phyloP scores from a whole-genome alignment of 2,888 invertebrate species.

The Ecliptopera silaceata region DNA sequence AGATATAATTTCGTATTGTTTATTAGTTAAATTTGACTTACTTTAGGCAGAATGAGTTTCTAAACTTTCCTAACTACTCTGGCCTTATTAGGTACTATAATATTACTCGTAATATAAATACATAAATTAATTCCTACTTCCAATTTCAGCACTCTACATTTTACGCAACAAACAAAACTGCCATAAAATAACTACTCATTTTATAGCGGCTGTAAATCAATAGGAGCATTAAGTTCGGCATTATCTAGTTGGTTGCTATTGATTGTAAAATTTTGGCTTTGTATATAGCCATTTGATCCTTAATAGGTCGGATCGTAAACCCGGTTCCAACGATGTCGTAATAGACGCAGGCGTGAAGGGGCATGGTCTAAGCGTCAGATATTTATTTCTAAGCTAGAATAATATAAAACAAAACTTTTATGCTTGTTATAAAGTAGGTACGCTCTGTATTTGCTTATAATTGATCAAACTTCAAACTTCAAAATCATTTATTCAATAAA shows the following conservation, averaged over 20 bases:
- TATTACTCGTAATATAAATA: not conserved
- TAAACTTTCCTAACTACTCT: too few relatives aligned
- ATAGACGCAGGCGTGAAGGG: constrained; percentile 45
- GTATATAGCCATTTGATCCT: constrained; percentile 49
- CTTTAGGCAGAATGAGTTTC: too few relatives aligned
- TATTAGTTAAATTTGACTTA: too few relatives aligned
- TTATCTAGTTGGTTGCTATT: constrained; percentile 42
- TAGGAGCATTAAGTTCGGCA: constrained; percentile 36
- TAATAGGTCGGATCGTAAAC: constrained; percentile 54
- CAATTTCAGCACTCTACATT: constrained; percentile 24
- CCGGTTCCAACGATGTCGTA: constrained; percentile 51
- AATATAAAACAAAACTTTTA: too few relatives aligned
- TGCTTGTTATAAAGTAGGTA: too few relatives aligned
- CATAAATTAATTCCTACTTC: constrained; percentile 4
- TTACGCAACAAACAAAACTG: constrained; percentile 35
- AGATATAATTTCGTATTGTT: too few relatives aligned
- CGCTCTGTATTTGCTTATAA: too few relatives aligned
- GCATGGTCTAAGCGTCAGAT: constrained; percentile 28
- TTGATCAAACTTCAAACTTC: too few relatives aligned
- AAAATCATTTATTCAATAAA: too few relatives aligned
- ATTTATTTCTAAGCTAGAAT: too few relatives aligned
- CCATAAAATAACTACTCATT: constrained; percentile 32
- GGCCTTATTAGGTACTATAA: too few relatives aligned
- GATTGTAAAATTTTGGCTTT: constrained; percentile 44
- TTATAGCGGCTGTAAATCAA: constrained; percentile 38